Evolutionary conservation across 2,797 vertebrate species (phyloP), one percentile per base, ranked within the genome.

Genomic region (Siniperca obscura): DNA sequence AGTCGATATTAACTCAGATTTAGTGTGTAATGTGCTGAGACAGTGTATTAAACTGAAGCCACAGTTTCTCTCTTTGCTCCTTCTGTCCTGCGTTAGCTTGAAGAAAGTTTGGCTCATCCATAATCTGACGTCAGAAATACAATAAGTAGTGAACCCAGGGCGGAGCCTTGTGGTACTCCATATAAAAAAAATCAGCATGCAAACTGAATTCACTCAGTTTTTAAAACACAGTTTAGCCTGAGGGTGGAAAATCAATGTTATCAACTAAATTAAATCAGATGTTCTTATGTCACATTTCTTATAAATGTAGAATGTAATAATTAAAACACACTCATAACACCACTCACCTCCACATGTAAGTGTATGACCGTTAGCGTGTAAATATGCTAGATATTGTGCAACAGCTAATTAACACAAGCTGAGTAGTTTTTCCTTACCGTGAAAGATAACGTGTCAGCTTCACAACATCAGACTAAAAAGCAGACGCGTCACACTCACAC

Each of bases 401-500:
- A 46, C 5, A 17, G 44, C 1, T 48, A 17, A 38, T 27, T 22
- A 38, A 60, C 48, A 64, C 16, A 19, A 50, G 10, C 17, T 40
- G 44, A 50, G 46, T 38, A 3, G 21, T 68, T 53, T 34, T 48
- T 22, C 13, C 34, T 40, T 40, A 19, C 5, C 0, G 5, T 53
- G 50, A 7, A 46, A 56, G 57, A 48, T 30, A n/a, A 64, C 1
- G 8, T 55, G 73, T 42, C 3, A 44, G 42, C 25, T 44, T 34
- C 34, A 68, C 27, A 56, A 48, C 64, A 8, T 48, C 61, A 42
- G n/a, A 74, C 48, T 44, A 66, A 67, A 55, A 38, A 68, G 44
- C 19, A 55, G 22, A 53, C 34, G 55, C 48, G 38, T 30, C 42
- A 30, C 64, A 66, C 42, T 48, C 64, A 48, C 67, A 68, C 56